Evolutionary conservation across 2,113 vertebrate species (phyloP).

Genomic region (Calyptomena viridis): DNA sequence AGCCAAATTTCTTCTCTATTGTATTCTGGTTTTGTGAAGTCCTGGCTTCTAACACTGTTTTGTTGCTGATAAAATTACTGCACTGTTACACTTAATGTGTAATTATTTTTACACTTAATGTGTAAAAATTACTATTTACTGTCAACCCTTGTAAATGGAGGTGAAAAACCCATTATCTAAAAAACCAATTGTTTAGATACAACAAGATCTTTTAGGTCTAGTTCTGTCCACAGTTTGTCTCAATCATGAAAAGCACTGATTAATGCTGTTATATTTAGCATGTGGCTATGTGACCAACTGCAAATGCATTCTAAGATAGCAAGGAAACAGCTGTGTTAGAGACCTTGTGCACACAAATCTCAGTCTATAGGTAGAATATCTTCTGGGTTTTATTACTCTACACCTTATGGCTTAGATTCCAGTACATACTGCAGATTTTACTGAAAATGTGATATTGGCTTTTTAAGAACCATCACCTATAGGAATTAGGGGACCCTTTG

Average conservation of each 20-base stretch:
- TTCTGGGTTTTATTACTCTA: neutral
- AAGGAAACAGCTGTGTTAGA: neutral
- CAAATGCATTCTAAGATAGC: neutral
- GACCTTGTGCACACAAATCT: neutral
- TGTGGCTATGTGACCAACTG: neutral
- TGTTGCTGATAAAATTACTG: neutral
- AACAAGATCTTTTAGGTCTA: neutral
- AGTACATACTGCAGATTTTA: neutral
- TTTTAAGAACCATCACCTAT: neutral
- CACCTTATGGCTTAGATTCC: neutral
- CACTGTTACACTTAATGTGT: neutral
- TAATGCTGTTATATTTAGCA: neutral
- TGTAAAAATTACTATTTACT: neutral
- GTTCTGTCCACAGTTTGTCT: neutral
- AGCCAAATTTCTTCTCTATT: neutral
- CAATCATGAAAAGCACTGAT: neutral
- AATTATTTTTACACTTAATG: neutral
- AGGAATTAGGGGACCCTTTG: neutral
- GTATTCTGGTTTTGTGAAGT: neutral
- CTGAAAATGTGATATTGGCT: neutral
- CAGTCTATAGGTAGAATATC: neutral
- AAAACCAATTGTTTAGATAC: no score
- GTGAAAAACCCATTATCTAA: accelerated
- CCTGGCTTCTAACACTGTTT: neutral
- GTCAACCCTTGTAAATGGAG: neutral